Base-by-base conservation (phyloP, 2,888 invertebrate species). In the Criorhina ranunculi region DNA sequence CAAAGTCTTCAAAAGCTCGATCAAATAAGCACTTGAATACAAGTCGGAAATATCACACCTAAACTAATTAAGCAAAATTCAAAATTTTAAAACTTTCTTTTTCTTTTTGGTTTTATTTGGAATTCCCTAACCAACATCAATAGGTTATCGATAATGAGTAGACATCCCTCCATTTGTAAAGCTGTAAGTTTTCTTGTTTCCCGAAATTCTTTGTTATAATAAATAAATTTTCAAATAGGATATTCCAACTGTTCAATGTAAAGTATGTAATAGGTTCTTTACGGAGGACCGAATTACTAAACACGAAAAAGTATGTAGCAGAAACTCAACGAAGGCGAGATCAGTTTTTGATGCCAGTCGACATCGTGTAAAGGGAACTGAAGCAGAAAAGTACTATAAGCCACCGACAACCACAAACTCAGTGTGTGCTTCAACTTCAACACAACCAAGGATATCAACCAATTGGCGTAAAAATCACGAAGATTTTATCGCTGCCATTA, bases 391-490 rank as follows among this genome's bases (percentile, higher is more conserved):
- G 55, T 97, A 95, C 89, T 93, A 91, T 87, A 95, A 94, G 87
- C 89, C 79, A 12, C 9, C n/a, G 24, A 0, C 62, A 3, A 57
- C 33, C 24, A 37, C 44, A 9, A 40, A 17, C 4, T 33, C 40
- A 7, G 19, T 78, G 1, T 64, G 49, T 12, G 62, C 59, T 19
- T n/a, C 35, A 24, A 24, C 24, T 24, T 24, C 24, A 24, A 24
- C 6, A 59, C 49, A 49, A 92, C 93, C 76, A 95, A 94, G 24
- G 4, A 4, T 24, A 4, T 3, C 24, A 90, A 94, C 92, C 87
- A 96, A 95, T 92, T 99, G 99, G 99, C 94, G 98, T 3, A 94
- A 95, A 90, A 96, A 98, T 88, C 99, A 99, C 93, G 96, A 97
- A 90, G 97, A 98, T 89, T 99, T 99, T 91, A 96, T 99, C 87